Evolutionary conservation across 2,888 invertebrate species (phyloP).

Genomic region (Cacoxenus indagator): DNA sequence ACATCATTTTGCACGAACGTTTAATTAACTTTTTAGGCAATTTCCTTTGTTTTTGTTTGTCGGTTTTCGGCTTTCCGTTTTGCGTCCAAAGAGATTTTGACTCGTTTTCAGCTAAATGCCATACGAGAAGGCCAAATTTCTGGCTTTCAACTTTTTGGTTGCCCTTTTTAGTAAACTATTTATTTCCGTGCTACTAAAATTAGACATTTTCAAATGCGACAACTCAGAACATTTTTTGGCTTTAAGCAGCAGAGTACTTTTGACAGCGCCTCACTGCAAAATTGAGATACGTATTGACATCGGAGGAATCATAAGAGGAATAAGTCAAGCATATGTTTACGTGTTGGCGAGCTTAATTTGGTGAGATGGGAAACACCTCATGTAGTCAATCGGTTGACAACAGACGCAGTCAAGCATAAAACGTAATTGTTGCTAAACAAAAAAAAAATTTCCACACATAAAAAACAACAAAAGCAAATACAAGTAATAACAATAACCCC

Average conservation of each 20-base stretch:
- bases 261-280: constrained; percentile 53
- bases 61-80: constrained; percentile 7
- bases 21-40: constrained; percentile 54
- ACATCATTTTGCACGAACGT: constrained; percentile 39
- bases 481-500: too few species aligned
- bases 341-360: neutral
- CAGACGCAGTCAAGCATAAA: too few species aligned
- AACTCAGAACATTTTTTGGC: constrained; percentile 16
- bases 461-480: too few species aligned
- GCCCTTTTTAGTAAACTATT: neutral
- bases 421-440: too few species aligned
- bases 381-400: too few species aligned
- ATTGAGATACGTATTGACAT: constrained; percentile 56
- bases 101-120: neutral
- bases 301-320: constrained; percentile 29
- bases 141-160: constrained; percentile 11
- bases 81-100: neutral
- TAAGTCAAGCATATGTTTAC: neutral
- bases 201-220: neutral
- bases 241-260: constrained; percentile 54
- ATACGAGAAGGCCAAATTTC: neutral
- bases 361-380: too few species aligned
- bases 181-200: neutral
- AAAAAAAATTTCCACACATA: too few species aligned
- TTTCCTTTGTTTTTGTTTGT: constrained; percentile 40